Evolutionary conservation across 1,140 invertebrate species (phyloP), one percentile per base, ranked within the genome.

Genomic region (Leptinotarsa lineolata): DNA sequence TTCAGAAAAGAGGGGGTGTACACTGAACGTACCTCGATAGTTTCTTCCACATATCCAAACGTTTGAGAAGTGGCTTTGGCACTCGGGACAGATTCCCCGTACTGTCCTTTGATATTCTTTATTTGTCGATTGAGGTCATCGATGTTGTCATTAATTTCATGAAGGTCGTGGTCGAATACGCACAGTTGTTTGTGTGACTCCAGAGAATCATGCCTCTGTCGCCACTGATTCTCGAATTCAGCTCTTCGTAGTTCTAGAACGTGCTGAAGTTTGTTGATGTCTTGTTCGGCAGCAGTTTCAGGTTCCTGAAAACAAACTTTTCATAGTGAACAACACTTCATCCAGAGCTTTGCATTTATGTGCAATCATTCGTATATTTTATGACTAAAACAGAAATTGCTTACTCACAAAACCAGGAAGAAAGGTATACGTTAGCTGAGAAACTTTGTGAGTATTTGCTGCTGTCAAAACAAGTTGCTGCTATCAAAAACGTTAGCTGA

Each of bases 31-130:
- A 94, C 93, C 86, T 91, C 86, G 77, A 95, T 90, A 64, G 92
- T 94, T 85, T 90, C 90, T 85, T 95, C 92, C 83, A 95, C 95
- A 76, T 93, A 90, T 64, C 87, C 86, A 82, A 94, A 95, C 59
- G 91, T 90, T 68, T 89, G 85, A 12, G 92, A 91, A 68, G 91
- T 91, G 61, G 90, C 88, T 82, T 89, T 90, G 2, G 92, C 92
- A 46, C 90, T 87, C 12, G 88, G 85, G 72, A 93, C 83, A 78
- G 91, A 93, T 80, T 94, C 92, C 16, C 92, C 91, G 83, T 90
- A 92, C 83, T 91, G 89, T 66, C 89, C 89, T 82, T 88, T 88
- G 77, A 92, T 87, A 54, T 88, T 86, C 71, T 84, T 73, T 74
- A 93, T 85, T 79, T 93, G 91, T 58, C 86, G 83, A 72, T 88